These are phyloP conservation scores for Calliphora vicina DNA, from an alignment of 1,140 invertebrate species.

Conservation along the genomic window DNA sequence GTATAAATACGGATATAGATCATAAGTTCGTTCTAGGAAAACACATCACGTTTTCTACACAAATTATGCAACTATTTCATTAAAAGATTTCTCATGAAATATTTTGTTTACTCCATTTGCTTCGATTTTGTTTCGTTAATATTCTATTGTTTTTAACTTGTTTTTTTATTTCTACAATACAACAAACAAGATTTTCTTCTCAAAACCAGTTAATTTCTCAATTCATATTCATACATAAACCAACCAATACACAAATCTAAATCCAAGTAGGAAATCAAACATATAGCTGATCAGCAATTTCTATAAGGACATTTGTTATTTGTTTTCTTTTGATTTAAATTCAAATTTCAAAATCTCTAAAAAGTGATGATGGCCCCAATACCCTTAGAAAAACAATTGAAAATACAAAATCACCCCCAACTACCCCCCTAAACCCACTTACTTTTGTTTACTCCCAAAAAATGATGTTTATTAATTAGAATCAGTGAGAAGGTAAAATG, in stretches of 20 bases:
- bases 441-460: not conserved
- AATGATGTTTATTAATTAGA: not conserved
- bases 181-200: too few species aligned
- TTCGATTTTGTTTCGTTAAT: not conserved
- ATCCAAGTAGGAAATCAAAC: not conserved
- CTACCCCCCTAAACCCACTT: not conserved
- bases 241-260: too few species aligned
- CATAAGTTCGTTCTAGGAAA: too few species aligned
- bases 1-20: too few species aligned
- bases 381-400: not conserved
- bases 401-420: not conserved
- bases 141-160: too few species aligned
- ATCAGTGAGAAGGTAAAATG: conserved; percentile 3
- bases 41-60: too few species aligned
- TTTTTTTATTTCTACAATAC: too few species aligned
- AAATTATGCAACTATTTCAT: too few species aligned
- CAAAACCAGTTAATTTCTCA: too few species aligned
- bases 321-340: not conserved
- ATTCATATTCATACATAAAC: not conserved
- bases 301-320: not conserved
- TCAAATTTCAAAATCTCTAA: not conserved
- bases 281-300: not conserved
- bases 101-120: not conserved
- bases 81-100: not conserved
- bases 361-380: too few species aligned